phyloP scores from a whole-genome alignment of 2,888 invertebrate species.

The Schizotus pectinicornis region DNA sequence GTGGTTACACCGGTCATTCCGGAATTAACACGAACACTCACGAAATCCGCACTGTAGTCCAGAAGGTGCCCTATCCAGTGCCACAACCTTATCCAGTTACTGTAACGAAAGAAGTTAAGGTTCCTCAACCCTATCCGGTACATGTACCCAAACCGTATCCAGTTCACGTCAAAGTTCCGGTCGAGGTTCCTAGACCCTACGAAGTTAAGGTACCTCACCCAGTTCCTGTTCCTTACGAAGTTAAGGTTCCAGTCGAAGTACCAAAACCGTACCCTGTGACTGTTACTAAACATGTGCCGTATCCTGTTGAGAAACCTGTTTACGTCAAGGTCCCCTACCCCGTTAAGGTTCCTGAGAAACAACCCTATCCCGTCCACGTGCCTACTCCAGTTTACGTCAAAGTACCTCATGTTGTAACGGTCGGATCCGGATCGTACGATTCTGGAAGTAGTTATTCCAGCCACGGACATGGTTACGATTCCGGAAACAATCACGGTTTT shows the following conservation, averaged over 20 bases:
- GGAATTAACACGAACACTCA: slow-evolving; percentile 19
- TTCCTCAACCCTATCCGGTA: slow-evolving; percentile 33
- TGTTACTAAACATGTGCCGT: slow-evolving; percentile 38
- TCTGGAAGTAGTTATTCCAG: neutral
- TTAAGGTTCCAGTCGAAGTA: slow-evolving; percentile 42
- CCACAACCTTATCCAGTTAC: slow-evolving; percentile 29
- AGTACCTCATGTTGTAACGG: slow-evolving; percentile 3
- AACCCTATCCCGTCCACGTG: slow-evolving; percentile 38
- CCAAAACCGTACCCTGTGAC: slow-evolving; percentile 49
- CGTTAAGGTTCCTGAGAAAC: slow-evolving; percentile 40
- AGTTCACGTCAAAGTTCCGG: slow-evolving; percentile 43
- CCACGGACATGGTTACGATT: neutral
- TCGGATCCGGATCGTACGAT: slow-evolving; percentile 1
- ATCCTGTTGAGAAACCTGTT: slow-evolving; percentile 44
- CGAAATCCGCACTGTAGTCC: slow-evolving; percentile 10
- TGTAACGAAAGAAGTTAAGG: slow-evolving; percentile 28
- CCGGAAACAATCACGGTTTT: neutral
- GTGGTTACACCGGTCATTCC: neutral
- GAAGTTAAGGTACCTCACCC: slow-evolving; percentile 43
- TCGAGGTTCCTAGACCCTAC: slow-evolving; percentile 44
- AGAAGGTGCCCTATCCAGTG: slow-evolving; percentile 25
- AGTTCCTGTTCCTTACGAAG: slow-evolving; percentile 26
- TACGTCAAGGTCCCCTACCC: slow-evolving; percentile 43
- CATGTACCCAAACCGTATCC: slow-evolving; percentile 45
- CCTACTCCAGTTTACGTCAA: slow-evolving; percentile 9